phyloP scores from a whole-genome alignment of 1,140 invertebrate genomes.

The Ceratoteleas bidentatus region DNA sequence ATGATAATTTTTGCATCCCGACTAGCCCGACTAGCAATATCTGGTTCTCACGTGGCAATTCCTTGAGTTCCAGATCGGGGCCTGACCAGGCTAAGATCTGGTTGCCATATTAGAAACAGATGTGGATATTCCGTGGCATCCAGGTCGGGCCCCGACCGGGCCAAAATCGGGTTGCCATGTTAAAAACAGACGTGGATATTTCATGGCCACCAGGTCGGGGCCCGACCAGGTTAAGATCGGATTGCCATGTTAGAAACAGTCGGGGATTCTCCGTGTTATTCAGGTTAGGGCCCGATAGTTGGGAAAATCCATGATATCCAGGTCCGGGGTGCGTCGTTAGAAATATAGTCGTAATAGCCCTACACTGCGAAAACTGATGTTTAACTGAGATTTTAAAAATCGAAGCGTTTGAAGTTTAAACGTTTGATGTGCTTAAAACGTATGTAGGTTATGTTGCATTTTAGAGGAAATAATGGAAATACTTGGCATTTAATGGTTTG shows the following conservation, averaged over 20 bases:
- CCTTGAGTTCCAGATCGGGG: not conserved
- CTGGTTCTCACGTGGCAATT: too few species aligned
- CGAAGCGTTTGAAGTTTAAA: too few species aligned
- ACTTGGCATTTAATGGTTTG: too few species aligned
- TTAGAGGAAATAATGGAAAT: too few species aligned
- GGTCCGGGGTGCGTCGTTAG: too few species aligned
- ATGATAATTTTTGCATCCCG: too few species aligned
- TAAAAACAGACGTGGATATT: not conserved
- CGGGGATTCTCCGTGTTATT: not conserved
- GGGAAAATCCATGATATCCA: not conserved
- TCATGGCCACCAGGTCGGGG: not conserved
- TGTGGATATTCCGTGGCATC: not conserved
- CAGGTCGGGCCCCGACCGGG: not conserved
- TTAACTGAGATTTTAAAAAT: too few species aligned
- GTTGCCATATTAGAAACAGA: not conserved
- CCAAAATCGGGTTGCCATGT: not conserved
- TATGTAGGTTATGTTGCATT: too few species aligned
- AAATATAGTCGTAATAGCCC: too few species aligned
- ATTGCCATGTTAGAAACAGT: not conserved
- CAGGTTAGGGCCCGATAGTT: not conserved
- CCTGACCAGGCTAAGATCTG: not conserved
- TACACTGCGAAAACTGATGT: too few species aligned
- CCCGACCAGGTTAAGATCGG: not conserved
- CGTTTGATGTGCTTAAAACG: too few species aligned
- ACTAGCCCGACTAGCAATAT: too few species aligned